Conservation (phyloP, 2,888 invertebrate genomes). For the Lasioglossum zephyrum region DNA sequence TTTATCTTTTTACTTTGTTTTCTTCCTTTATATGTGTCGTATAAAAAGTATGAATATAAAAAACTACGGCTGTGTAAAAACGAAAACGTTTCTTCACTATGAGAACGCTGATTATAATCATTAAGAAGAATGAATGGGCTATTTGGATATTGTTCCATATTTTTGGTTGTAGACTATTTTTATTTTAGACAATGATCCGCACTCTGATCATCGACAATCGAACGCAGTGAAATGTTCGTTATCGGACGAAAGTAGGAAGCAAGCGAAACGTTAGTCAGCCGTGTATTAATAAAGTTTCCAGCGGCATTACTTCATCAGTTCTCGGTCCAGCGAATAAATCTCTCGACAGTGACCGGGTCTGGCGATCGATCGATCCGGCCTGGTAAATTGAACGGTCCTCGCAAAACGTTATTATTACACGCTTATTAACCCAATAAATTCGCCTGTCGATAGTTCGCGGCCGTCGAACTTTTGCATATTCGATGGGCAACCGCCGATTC, state of each 20-base stretch:
- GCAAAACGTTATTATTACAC: constrained; percentile 47
- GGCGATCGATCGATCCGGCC: constrained; percentile 22
- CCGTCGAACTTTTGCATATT: constrained; percentile 48
- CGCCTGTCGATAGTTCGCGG: constrained; percentile 39
- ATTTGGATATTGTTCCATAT: too few species aligned
- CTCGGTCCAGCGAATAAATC: constrained; percentile 22
- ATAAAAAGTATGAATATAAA: too few species aligned
- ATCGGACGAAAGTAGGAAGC: background rate
- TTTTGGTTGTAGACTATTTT: too few species aligned
- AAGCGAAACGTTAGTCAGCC: background rate
- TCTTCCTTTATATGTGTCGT: too few species aligned
- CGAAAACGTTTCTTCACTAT: too few species aligned
- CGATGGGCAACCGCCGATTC: constrained; percentile 28
- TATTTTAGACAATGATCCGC: background rate
- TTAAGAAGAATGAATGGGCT: background rate
- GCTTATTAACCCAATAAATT: constrained; percentile 59
- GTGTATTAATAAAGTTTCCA: constrained; percentile 12
- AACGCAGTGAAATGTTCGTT: background rate
- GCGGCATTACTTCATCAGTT: background rate
- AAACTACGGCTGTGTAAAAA: too few species aligned
- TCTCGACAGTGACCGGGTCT: background rate
- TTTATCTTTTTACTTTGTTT: too few species aligned
- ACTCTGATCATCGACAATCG: background rate
- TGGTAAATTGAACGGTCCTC: constrained; percentile 34
- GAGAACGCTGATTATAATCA: background rate